A percentile compares a stretch with the other conserved stretches of the same genome.
Evolutionary conservation across 35 echinoderm and acorn worm species (phyloP).

Genomic region (Eucidaris tribuloides): DNA sequence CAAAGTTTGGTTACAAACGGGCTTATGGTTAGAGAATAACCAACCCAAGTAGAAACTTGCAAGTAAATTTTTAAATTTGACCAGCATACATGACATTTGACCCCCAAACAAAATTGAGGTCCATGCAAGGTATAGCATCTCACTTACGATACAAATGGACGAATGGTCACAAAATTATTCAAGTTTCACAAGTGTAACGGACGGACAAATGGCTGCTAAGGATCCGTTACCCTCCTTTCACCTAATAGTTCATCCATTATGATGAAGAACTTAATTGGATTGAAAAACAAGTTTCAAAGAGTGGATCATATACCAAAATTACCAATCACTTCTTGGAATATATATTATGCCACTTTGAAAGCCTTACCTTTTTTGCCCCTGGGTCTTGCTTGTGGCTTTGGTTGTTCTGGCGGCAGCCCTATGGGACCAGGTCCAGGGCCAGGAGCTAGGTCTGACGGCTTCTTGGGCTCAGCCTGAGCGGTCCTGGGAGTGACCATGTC

Average conservation of each 20-base stretch:
- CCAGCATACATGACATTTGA: no score
- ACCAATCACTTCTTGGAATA: background rate
- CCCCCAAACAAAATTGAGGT: no score
- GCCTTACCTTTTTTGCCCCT: conserved; percentile 21
- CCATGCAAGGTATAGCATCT: no score
- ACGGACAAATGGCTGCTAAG: background rate
- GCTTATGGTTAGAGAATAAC: no score
- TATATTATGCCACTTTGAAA: background rate
- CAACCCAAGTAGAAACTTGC: no score
- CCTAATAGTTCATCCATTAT: background rate
- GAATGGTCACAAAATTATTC: no score
- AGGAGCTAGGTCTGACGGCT: conserved; percentile 16
- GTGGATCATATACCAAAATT: background rate
- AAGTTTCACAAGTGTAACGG: background rate
- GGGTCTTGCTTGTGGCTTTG: conserved; percentile 4
- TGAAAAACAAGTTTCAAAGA: background rate
- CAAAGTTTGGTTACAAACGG: no score
- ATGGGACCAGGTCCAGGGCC: background rate
- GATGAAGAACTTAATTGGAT: background rate
- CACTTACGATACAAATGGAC: no score
- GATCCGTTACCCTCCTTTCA: background rate
- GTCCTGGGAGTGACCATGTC: background rate
- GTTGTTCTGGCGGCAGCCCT: background rate
- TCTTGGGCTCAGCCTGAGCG: conserved; percentile 3
- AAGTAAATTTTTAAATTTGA: no score